A percentile compares a stretch with the other conserved stretches of the same genome.
Evolutionary conservation across 2,888 invertebrate species (phyloP).

Genomic region (Rambutsinella grinnellia): DNA sequence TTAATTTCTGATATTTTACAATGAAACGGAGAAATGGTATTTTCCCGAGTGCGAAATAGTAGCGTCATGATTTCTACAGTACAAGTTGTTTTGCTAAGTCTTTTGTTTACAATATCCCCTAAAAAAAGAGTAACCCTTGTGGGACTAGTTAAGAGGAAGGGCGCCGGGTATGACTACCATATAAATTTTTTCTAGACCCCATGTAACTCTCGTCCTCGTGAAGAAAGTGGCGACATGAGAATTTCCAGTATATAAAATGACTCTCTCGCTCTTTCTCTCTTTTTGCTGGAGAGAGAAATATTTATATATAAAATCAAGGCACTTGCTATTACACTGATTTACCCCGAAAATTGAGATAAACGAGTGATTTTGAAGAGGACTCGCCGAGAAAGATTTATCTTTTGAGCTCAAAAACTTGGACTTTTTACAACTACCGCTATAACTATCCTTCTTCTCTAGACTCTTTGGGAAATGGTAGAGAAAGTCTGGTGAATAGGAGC

Average conservation of each 20-base stretch:
- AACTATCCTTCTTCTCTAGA: not conserved
- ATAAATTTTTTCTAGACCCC: conserved; percentile 8
- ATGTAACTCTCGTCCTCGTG: conserved; percentile 4
- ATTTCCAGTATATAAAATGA: conserved; percentile 10
- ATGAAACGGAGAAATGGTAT: too few species aligned
- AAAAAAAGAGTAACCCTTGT: conserved; percentile 26
- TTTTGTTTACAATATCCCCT: not conserved
- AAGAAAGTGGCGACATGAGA: not conserved
- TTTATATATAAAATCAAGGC: conserved; percentile 45
- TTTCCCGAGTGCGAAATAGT: too few species aligned
- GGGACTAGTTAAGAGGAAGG: conserved; percentile 46
- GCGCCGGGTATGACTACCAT: conserved; percentile 36
- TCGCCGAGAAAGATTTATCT: conserved; percentile 57
- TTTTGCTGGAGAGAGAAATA: conserved; percentile 7
- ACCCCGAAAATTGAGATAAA: conserved; percentile 64
- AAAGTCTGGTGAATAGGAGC: not conserved
- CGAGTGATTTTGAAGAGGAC: conserved; percentile 62
- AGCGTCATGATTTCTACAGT: too few species aligned
- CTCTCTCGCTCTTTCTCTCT: conserved; percentile 10
- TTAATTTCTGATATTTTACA: too few species aligned
- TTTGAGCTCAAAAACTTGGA: conserved; percentile 49
- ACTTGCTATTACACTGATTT: conserved; percentile 62
- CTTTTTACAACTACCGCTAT: conserved; percentile 47
- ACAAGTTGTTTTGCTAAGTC: too few species aligned
- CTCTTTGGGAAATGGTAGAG: not conserved